Conservation (phyloP, 2,113 vertebrate species). For the Tetraodon nigroviridis region DNA sequence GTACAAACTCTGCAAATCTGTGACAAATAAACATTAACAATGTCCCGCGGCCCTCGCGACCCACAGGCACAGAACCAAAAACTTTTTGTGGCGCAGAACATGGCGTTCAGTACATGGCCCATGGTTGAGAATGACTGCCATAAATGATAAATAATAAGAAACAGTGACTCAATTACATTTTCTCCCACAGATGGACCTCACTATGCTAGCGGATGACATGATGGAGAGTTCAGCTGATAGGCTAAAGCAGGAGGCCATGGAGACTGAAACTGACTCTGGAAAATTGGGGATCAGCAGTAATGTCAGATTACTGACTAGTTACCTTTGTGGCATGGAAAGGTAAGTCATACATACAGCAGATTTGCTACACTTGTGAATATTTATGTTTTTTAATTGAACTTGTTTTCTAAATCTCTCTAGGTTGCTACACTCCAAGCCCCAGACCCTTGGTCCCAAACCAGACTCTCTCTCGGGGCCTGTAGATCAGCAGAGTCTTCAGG, state of each 20-base stretch:
- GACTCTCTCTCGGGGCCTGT: conserved; percentile 60
- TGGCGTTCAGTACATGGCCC: too few species aligned
- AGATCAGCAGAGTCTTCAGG: conserved; percentile 80
- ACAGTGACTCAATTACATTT: background rate
- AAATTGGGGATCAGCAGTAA: conserved; percentile 79
- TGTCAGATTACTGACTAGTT: conserved; percentile 94
- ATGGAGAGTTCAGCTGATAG: conserved; percentile 88
- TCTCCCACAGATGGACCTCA: conserved; percentile 85
- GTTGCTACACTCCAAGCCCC: conserved; percentile 82
- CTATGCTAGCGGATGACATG: conserved; percentile 94
- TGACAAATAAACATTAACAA: too few species aligned
- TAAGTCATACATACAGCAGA: conserved; percentile 26
- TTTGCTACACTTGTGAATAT: background rate
- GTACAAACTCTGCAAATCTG: too few species aligned
- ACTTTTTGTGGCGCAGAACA: too few species aligned
- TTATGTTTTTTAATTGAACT: background rate
- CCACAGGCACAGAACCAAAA: too few species aligned
- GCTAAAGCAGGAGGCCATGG: conserved; percentile 88
- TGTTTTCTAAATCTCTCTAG: conserved; percentile 61
- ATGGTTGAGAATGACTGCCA: too few species aligned
- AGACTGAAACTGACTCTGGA: conserved; percentile 72
- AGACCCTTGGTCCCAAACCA: conserved; percentile 78
- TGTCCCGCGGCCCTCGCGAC: too few species aligned
- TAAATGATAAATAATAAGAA: background rate
- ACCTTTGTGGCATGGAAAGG: conserved; percentile 88